These are phyloP conservation scores for Leucosticte australis DNA, from an alignment of 2,113 vertebrate genomes.

Conservation along the genomic window DNA sequence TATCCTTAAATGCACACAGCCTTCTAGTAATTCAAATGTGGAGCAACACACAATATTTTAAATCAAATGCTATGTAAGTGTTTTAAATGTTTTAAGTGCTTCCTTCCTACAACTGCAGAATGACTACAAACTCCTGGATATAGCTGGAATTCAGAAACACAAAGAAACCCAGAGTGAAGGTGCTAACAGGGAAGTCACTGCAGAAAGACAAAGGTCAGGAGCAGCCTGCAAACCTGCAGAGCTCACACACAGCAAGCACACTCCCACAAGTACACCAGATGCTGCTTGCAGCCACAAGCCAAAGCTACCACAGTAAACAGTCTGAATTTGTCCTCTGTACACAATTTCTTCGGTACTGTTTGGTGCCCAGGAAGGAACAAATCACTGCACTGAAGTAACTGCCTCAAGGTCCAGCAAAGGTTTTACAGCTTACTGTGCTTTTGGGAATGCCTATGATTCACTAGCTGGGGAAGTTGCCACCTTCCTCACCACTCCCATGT, in stretches of 20 bases:
- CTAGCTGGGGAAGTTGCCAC: neutral
- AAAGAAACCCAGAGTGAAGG: neutral
- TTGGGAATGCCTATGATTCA: neutral
- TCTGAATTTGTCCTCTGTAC: neutral
- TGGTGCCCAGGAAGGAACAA: neutral
- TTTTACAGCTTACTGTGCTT: neutral
- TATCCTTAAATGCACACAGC: neutral
- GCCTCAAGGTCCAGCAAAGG: neutral
- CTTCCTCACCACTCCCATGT: neutral
- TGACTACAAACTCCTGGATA: neutral
- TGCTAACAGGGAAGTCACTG: neutral
- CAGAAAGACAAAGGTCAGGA: neutral
- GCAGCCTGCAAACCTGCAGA: neutral
- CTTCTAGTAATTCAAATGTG: neutral
- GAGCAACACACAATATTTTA: neutral
- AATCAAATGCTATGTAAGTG: neutral
- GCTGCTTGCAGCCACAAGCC: neutral
- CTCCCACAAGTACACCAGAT: neutral
- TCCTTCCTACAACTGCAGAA: neutral
- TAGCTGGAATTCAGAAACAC: neutral
- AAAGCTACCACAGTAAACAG: neutral
- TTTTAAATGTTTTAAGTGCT: neutral
- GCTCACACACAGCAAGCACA: neutral
- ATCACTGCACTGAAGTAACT: neutral
- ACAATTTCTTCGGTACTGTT: neutral